These are phyloP conservation scores for Micromys minutus DNA, from an alignment of 2,113 vertebrate genomes.

Conservation along the genomic window DNA sequence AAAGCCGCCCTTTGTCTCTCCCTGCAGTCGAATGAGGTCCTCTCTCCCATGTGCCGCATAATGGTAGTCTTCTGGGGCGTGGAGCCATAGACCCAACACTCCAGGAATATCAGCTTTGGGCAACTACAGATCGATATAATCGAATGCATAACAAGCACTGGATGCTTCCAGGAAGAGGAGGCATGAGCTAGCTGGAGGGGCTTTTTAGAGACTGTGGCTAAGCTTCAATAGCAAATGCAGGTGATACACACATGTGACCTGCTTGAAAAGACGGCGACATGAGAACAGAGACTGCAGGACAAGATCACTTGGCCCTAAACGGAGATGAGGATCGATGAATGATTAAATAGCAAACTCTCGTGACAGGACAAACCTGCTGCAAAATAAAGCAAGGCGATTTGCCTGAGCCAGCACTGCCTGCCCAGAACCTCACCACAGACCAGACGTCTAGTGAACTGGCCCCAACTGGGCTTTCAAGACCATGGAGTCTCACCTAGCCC, in stretches of 20 bases:
- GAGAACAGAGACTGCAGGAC: neutral
- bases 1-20: neutral
- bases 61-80: fast-evolving
- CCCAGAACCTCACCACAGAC: fast-evolving
- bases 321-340: fast-evolving
- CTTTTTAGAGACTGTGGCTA: neutral
- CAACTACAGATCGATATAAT: fast-evolving
- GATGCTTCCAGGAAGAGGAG: neutral
- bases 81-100: fast-evolving
- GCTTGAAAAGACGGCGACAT: fast-evolving
- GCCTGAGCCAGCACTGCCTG: fast-evolving
- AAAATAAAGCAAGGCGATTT: fast-evolving
- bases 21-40: neutral
- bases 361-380: neutral
- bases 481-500: neutral
- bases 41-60: fast-evolving
- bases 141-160: fast-evolving
- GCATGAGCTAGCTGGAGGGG: neutral
- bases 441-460: fast-evolving
- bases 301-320: neutral
- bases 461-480: fast-evolving
- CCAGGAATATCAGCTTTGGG: fast-evolving
- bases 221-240: neutral
- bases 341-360: neutral
- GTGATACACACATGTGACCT: fast-evolving